Evolutionary conservation across 2,113 vertebrate species (phyloP).

Genomic region (Herpailurus yagouaroundi): DNA sequence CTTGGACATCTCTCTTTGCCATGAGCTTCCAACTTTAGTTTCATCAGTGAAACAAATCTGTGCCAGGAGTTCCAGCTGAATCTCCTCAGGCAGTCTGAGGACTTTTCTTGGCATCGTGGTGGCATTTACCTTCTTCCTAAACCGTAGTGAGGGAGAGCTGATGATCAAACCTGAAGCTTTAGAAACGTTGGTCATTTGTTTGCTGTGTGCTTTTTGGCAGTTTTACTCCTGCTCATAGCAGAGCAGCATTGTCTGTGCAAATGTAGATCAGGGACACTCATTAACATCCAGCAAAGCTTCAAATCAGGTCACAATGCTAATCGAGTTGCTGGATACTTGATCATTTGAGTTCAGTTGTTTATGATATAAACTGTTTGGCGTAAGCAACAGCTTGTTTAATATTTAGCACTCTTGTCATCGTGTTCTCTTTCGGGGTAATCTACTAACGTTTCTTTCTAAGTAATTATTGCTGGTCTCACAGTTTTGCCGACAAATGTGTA

Average conservation of each 20-base stretch:
- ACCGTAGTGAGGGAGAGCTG: neutral
- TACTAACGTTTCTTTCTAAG: conserved; percentile 44
- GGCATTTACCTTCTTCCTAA: neutral
- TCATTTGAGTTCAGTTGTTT: conserved; percentile 52
- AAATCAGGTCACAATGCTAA: neutral
- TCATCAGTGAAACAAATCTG: neutral
- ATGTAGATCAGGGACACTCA: neutral
- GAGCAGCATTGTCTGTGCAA: neutral
- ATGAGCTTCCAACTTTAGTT: neutral
- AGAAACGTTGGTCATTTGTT: neutral
- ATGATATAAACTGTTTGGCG: conserved; percentile 40
- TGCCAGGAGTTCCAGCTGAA: neutral
- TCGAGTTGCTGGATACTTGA: neutral
- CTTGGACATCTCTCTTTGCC: neutral
- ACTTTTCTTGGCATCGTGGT: neutral
- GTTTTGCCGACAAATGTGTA: neutral
- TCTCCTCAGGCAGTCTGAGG: neutral
- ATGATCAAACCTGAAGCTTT: neutral
- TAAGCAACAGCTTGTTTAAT: conserved; percentile 19
- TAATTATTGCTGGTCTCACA: conserved; percentile 64
- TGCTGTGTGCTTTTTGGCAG: neutral
- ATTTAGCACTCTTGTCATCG: neutral
- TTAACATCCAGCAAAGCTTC: neutral
- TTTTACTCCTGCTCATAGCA: neutral
- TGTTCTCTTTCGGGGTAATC: neutral